Conservation (phyloP, 1,140 invertebrate genomes). For the Thaumetopoea pityocampa region DNA sequence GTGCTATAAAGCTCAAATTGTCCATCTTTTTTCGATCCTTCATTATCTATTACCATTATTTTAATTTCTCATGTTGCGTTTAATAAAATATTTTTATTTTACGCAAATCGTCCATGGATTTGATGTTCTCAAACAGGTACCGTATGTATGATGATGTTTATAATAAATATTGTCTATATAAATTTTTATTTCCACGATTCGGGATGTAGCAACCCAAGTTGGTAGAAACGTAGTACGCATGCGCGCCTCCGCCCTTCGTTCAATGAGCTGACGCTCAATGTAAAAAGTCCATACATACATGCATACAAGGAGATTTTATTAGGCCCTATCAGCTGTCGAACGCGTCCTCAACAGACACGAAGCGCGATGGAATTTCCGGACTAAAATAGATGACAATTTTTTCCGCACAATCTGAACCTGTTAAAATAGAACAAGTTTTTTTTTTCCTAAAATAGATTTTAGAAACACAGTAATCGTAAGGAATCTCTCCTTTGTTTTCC, state of each 20-base stretch:
- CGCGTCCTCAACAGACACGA: slow-evolving; percentile 8
- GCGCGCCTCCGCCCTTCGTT: slow-evolving; percentile 57
- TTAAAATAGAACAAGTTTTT: neutral
- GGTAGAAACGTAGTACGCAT: slow-evolving; percentile 32
- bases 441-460: too few relatives aligned
- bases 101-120: too few relatives aligned
- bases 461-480: too few relatives aligned
- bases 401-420: neutral
- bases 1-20: too few relatives aligned
- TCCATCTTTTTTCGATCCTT: too few relatives aligned
- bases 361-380: slow-evolving; percentile 8
- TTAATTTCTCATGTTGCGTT: too few relatives aligned
- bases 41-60: too few relatives aligned
- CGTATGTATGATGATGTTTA: too few relatives aligned
- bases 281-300: slow-evolving; percentile 8
- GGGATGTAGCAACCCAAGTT: slow-evolving; percentile 38
- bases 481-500: neutral
- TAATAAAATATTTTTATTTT: too few relatives aligned
- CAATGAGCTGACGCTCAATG: slow-evolving; percentile 42
- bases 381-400: neutral
- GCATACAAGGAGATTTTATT: slow-evolving; percentile 11
- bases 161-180: too few relatives aligned
- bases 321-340: slow-evolving; percentile 15
- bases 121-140: too few relatives aligned
- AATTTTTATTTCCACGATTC: too few relatives aligned